Conservation (phyloP, 2,888 invertebrate species). For the Prenolepis imparis region DNA sequence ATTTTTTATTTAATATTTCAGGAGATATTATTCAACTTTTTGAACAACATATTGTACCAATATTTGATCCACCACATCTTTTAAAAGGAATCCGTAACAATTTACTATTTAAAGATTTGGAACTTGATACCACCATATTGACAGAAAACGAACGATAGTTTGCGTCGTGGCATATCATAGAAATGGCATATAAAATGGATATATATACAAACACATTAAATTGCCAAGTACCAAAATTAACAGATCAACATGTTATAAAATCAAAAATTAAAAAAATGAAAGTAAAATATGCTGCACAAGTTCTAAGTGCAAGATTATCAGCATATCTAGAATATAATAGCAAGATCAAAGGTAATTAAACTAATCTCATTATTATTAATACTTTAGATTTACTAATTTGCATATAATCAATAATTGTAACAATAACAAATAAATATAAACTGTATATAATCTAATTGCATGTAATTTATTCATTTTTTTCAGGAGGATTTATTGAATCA, state of each 20-base stretch:
- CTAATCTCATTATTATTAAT: too few species aligned
- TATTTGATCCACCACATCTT: conserved; percentile 52
- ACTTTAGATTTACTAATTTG: too few species aligned
- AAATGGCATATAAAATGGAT: conserved; percentile 47
- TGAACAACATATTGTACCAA: conserved; percentile 36
- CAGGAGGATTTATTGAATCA: too few species aligned
- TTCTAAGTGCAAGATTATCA: conserved; percentile 24
- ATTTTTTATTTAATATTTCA: conserved; percentile 3
- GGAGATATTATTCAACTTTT: conserved; percentile 20
- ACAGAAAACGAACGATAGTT: background rate
- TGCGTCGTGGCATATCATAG: conserved; percentile 28
- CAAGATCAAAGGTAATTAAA: conserved; percentile 7
- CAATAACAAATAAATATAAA: too few species aligned
- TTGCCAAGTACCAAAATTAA: conserved; percentile 29
- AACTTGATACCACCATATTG: conserved; percentile 6
- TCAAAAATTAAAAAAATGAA: conserved; percentile 38
- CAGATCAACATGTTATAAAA: conserved; percentile 35
- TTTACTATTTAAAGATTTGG: conserved; percentile 40
- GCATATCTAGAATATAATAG: conserved; percentile 41
- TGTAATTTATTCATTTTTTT: too few species aligned
- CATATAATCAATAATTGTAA: too few species aligned
- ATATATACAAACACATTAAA: conserved; percentile 19
- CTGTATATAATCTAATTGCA: too few species aligned
- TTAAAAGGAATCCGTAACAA: conserved; percentile 50
- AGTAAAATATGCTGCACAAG: conserved; percentile 24